Conservation (phyloP, 2,888 invertebrate species). For the Saturnia japonica region DNA sequence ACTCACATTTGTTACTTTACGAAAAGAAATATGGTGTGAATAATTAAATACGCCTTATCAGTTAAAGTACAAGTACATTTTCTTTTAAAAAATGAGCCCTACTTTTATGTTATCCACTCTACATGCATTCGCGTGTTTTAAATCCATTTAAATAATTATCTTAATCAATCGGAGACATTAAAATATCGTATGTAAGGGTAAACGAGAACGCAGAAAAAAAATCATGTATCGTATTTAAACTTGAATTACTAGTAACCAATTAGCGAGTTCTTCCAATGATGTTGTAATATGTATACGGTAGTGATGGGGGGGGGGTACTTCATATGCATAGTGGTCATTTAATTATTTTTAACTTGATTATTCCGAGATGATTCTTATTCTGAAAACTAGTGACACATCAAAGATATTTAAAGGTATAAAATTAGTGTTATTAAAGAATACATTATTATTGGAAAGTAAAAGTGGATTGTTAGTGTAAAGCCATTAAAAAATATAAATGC, state of each 20-base stretch:
- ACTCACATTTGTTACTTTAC: background rate
- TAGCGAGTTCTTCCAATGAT: slow-evolving; percentile 60
- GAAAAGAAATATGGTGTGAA: background rate
- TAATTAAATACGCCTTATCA: background rate
- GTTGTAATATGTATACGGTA: slow-evolving; percentile 46
- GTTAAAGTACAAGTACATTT: slow-evolving; percentile 16
- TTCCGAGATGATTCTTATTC: background rate
- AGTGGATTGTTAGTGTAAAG: no score
- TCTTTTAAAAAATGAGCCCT: slow-evolving; percentile 37
- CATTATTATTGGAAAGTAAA: no score
- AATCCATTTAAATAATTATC: slow-evolving; percentile 66
- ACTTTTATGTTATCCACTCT: slow-evolving; percentile 33
- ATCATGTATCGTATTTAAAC: slow-evolving; percentile 50
- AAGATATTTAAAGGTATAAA: no score
- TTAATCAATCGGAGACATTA: slow-evolving; percentile 54
- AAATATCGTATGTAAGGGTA: slow-evolving; percentile 43
- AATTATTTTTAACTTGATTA: background rate
- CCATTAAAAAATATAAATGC: no score
- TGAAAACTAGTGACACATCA: no score
- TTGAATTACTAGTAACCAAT: slow-evolving; percentile 62
- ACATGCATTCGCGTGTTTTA: slow-evolving; percentile 43
- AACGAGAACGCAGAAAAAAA: slow-evolving; percentile 41
- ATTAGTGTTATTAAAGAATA: no score
- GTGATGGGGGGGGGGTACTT: slow-evolving; percentile 33
- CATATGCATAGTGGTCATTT: slow-evolving; percentile 9